Percentiles rank a stretch among this genome's conserved stretches.
phyloP scores from a whole-genome alignment of 2,113 vertebrate genomes.

The Saccopteryx bilineata region DNA sequence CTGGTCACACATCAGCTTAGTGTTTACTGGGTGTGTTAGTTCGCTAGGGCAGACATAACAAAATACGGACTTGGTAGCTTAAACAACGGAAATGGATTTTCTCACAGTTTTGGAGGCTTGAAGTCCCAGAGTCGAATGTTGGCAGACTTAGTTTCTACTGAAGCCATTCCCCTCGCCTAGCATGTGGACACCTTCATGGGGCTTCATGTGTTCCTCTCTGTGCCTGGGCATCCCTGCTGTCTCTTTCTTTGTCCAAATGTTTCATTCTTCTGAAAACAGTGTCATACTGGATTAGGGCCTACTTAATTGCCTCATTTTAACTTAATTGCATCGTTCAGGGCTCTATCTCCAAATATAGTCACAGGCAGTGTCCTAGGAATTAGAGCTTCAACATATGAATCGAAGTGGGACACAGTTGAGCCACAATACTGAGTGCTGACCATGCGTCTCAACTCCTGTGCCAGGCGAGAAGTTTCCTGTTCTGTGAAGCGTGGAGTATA shows the following conservation, averaged over 20 bases:
- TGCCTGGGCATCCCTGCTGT: neutral
- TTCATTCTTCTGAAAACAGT: neutral
- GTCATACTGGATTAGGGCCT: neutral
- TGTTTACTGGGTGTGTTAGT: neutral
- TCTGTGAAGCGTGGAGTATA: neutral
- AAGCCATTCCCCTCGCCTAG: neutral
- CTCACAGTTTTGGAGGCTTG: neutral
- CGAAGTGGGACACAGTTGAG: neutral
- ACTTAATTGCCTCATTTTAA: neutral
- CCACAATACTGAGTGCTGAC: neutral
- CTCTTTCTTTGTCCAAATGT: neutral
- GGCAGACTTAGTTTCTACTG: neutral
- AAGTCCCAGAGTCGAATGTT: neutral
- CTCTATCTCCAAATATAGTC: neutral
- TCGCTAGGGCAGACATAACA: neutral
- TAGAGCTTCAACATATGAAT: neutral
- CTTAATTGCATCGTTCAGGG: neutral
- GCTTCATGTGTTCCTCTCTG: fast-evolving
- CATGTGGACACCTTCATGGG: neutral
- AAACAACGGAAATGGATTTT: neutral
- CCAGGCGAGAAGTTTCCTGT: neutral
- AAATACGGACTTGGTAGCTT: neutral
- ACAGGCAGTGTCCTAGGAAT: neutral
- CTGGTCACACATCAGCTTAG: neutral
- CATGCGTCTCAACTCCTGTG: neutral